Conservation (phyloP, 2,113 vertebrate genomes). For the Anser cygnoides region DNA sequence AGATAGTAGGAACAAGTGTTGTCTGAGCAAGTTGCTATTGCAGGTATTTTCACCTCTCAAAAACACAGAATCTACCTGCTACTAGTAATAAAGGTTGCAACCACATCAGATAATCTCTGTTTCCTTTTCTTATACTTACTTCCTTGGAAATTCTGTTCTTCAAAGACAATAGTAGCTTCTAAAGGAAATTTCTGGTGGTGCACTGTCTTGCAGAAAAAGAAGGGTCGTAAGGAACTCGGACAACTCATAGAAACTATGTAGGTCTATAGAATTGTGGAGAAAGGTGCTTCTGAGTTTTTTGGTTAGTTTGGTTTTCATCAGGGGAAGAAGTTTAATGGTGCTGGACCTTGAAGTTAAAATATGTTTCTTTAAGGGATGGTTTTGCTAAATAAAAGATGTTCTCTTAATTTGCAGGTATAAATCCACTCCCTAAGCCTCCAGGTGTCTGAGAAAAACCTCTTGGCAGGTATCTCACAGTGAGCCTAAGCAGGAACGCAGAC, state of each 20-base stretch:
- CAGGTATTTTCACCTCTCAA: background rate
- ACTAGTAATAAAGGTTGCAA: background rate
- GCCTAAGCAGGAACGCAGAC: background rate
- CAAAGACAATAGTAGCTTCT: background rate
- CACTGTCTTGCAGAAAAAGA: background rate
- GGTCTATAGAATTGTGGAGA: background rate
- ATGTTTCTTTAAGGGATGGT: background rate
- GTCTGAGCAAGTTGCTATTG: background rate
- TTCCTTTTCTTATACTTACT: background rate
- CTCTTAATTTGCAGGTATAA: background rate
- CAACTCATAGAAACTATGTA: background rate
- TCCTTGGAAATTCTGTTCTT: background rate
- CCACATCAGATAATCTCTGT: background rate
- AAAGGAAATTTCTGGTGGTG: background rate
- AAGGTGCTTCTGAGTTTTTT: background rate
- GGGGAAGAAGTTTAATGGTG: background rate
- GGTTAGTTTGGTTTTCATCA: background rate
- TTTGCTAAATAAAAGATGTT: background rate
- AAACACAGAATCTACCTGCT: background rate
- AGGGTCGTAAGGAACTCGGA: background rate
- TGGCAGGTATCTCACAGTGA: background rate
- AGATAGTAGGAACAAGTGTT: background rate
- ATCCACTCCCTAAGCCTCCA: background rate
- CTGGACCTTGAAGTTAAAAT: background rate
- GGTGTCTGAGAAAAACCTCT: background rate